These are phyloP conservation scores for Ostrea edulis DNA, from an alignment of 1,140 invertebrate genomes.

Conservation along the genomic window DNA sequence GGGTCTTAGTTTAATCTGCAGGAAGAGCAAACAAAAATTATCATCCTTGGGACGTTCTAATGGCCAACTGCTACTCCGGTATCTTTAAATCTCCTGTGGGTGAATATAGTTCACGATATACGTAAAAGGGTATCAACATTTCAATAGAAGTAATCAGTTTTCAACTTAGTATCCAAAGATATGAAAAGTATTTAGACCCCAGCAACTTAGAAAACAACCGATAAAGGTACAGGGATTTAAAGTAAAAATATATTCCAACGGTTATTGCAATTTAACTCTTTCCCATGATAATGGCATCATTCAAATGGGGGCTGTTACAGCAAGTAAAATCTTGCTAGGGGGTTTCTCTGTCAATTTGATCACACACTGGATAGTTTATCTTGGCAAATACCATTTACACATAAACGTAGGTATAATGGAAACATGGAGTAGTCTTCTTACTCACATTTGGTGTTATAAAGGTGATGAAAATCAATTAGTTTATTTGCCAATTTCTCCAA, in stretches of 20 bases:
- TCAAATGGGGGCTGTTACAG: not conserved
- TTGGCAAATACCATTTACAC: constrained; percentile 7
- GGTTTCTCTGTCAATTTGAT: not conserved
- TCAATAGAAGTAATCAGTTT: constrained; percentile 8
- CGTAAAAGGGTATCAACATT: not conserved
- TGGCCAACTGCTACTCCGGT: not conserved
- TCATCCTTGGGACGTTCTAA: not conserved
- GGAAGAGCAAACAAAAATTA: not conserved
- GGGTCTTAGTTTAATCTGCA: not conserved
- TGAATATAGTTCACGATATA: not conserved
- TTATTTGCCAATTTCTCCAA: not conserved
- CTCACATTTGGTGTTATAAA: not conserved
- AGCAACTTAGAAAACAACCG: constrained; percentile 25
- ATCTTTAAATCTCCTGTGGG: not conserved
- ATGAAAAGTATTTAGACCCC: constrained; percentile 9
- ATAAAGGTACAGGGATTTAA: constrained; percentile 17
- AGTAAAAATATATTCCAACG: not conserved
- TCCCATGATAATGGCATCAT: constrained; percentile 14
- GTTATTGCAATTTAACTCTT: not conserved
- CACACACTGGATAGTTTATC: not conserved
- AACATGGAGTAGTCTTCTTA: not conserved
- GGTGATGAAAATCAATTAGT: not conserved
- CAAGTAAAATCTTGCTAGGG: constrained; percentile 13
- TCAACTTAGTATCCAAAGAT: constrained; percentile 15
- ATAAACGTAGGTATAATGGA: not conserved